A percentile compares a stretch with the other conserved stretches of the same genome.
Evolutionary conservation across 2,797 vertebrate species (phyloP).

Genomic region (Melanotaenia boesemani): DNA sequence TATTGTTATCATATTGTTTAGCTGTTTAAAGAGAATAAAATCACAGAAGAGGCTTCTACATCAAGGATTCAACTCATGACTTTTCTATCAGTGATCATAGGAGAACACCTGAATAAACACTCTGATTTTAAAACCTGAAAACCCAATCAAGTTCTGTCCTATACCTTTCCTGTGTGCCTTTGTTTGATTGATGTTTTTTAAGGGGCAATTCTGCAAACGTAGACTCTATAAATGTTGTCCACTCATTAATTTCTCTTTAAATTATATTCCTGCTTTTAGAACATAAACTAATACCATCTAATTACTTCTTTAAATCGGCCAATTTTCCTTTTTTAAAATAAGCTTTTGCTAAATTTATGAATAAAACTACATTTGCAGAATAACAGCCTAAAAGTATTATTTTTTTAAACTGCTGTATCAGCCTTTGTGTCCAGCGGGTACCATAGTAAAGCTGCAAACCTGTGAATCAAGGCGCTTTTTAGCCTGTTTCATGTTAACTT

Average conservation of each 20-base stretch:
- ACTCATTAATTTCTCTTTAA: neutral
- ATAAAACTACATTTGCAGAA: slow-evolving; percentile 36
- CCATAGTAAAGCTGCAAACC: slow-evolving; percentile 2
- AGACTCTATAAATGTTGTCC: neutral
- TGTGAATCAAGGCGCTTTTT: neutral
- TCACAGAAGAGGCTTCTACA: neutral
- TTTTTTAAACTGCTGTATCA: slow-evolving; percentile 18
- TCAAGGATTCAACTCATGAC: too few species aligned
- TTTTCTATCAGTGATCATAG: too few species aligned
- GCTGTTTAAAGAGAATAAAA: neutral
- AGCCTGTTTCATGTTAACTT: neutral
- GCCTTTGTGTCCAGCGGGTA: slow-evolving; percentile 41
- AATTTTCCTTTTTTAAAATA: neutral
- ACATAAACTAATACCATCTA: neutral
- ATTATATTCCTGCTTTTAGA: too few species aligned
- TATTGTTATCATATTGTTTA: neutral
- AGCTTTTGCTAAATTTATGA: neutral
- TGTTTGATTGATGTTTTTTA: neutral
- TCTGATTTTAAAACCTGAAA: too few species aligned
- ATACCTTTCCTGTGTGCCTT: slow-evolving; percentile 13
- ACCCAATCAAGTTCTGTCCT: neutral
- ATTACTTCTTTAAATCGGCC: neutral
- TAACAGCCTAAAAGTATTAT: slow-evolving; percentile 8
- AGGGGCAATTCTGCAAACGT: slow-evolving; percentile 22
- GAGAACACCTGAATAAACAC: neutral